These are phyloP conservation scores for Luscinia luscinia DNA, from an alignment of 2,797 vertebrate genomes.

Conservation along the genomic window DNA sequence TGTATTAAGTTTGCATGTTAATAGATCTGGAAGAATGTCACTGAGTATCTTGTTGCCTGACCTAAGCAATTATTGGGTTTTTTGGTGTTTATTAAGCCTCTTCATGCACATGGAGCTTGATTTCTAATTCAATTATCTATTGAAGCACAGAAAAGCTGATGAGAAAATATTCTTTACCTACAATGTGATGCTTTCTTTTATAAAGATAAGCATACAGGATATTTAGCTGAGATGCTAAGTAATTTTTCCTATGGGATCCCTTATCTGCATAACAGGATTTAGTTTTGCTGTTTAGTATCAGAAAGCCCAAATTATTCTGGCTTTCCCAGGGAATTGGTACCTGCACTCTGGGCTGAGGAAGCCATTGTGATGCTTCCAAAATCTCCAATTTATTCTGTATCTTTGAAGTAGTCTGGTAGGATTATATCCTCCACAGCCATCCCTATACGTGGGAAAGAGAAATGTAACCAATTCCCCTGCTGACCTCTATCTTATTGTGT, in stretches of 20 bases:
- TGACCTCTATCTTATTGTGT: constrained; percentile 65
- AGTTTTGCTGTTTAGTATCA: background rate
- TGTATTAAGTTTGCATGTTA: background rate
- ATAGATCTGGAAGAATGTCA: background rate
- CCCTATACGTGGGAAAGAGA: constrained; percentile 54
- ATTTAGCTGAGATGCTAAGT: background rate
- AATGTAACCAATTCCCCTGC: constrained; percentile 57
- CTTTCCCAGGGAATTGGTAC: background rate
- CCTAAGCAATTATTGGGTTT: background rate
- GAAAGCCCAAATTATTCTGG: background rate
- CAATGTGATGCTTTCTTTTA: background rate
- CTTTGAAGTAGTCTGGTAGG: background rate
- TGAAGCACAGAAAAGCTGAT: background rate
- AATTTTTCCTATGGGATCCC: background rate
- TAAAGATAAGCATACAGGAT: background rate
- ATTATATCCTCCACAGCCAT: background rate
- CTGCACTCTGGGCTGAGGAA: background rate
- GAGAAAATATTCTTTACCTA: background rate
- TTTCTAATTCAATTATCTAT: background rate
- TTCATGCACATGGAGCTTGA: background rate
- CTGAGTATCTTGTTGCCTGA: background rate
- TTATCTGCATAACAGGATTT: background rate
- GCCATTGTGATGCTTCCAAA: background rate
- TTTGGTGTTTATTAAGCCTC: background rate
- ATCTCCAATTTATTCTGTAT: background rate